A percentile compares a stretch with the other conserved stretches of the same genome.
phyloP scores from a whole-genome alignment of 2,888 invertebrate genomes.

The Caenorhabditis afra region DNA sequence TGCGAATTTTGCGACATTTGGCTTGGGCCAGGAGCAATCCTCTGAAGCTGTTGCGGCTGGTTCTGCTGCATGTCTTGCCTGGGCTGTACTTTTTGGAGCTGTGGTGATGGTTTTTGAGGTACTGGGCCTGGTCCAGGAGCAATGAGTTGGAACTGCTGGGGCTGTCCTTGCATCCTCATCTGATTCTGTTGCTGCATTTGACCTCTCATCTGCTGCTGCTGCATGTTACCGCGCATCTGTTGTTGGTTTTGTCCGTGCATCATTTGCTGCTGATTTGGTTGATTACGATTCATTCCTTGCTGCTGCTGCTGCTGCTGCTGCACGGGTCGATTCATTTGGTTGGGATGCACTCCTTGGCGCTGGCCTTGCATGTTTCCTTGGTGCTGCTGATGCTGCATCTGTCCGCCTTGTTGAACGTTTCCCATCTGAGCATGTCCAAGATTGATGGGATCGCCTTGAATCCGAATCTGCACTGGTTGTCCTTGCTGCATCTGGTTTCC shows the following conservation, averaged over 20 bases:
- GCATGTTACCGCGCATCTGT: neutral
- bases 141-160: too few species aligned
- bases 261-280: conserved; percentile 2
- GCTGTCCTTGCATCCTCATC: too few species aligned
- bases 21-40: too few species aligned
- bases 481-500: conserved; percentile 25
- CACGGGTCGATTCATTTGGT: neutral
- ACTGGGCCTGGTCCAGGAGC: too few species aligned
- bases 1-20: too few species aligned
- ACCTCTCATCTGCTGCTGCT: conserved; percentile 14
- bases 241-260: conserved; percentile 15
- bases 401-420: conserved; percentile 21
- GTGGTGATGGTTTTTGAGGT: too few species aligned
- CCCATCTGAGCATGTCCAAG: conserved; percentile 13
- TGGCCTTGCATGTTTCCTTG: neutral
- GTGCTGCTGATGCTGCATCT: conserved; percentile 19
- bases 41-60: too few species aligned
- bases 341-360: neutral
- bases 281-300: neutral
- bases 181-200: conserved; percentile 8
- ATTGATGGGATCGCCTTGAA: conserved; percentile 19
- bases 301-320: neutral
- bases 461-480: conserved; percentile 11
- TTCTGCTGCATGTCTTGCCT: too few species aligned
- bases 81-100: too few species aligned